phyloP scores from a whole-genome alignment of 2,113 vertebrate species.

The Dolichallabes microphthalmus region DNA sequence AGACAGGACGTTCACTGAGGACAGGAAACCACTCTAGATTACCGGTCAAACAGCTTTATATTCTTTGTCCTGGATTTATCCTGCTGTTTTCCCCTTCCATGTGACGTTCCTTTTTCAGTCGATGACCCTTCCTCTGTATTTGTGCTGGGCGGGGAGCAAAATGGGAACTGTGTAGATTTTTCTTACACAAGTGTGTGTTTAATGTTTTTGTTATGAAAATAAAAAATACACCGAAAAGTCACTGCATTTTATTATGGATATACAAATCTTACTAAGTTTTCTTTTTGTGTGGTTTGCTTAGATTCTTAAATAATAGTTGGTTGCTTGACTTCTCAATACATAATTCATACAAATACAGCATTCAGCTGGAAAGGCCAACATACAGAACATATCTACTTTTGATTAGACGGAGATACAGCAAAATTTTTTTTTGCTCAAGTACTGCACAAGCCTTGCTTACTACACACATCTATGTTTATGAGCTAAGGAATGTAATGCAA shows the following conservation, averaged over 20 bases:
- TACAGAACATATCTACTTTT: background rate
- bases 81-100: constrained; percentile 19
- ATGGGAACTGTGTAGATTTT: constrained; percentile 72
- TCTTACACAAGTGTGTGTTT: constrained; percentile 77
- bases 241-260: constrained; percentile 52
- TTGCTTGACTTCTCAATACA: background rate
- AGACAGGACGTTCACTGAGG: background rate
- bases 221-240: constrained; percentile 67
- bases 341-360: constrained; percentile 18
- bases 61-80: background rate
- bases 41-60: background rate
- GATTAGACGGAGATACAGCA: constrained; percentile 6
- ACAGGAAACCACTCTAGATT: background rate
- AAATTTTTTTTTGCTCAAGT: background rate
- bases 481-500: constrained; percentile 53
- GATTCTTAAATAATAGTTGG: constrained; percentile 13
- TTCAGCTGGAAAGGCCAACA: background rate
- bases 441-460: background rate
- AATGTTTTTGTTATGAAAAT: constrained; percentile 75
- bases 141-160: constrained; percentile 52
- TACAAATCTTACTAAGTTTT: constrained; percentile 36
- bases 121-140: constrained; percentile 38
- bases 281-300: background rate
- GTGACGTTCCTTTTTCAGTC: constrained; percentile 5
- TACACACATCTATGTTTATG: background rate